phyloP scores from a whole-genome alignment of 2,888 invertebrate genomes.

The Ischnus inquisitorius region DNA sequence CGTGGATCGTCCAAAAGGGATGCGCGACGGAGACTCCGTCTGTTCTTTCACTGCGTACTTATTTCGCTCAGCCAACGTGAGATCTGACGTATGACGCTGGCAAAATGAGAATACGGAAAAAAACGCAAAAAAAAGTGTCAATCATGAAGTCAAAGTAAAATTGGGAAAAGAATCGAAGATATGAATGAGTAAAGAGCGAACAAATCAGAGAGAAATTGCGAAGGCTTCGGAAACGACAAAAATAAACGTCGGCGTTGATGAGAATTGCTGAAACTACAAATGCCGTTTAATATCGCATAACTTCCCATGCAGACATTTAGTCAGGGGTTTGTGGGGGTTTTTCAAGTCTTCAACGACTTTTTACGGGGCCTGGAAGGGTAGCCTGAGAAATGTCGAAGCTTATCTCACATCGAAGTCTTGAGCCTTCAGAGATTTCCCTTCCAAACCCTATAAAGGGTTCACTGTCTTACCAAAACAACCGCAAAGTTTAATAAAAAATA shows the following conservation, averaged over 20 bases:
- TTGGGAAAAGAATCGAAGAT: not conserved
- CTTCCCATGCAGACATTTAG: too few relatives aligned
- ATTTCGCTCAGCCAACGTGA: not conserved
- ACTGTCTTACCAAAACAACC: not conserved
- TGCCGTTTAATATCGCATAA: too few relatives aligned
- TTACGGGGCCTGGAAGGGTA: too few relatives aligned
- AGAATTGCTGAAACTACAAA: too few relatives aligned
- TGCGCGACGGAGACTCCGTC: not conserved
- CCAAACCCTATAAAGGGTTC: too few relatives aligned
- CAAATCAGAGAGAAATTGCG: not conserved
- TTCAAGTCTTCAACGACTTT: too few relatives aligned
- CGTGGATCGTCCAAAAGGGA: slow-evolving; percentile 7
- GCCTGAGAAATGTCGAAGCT: too few relatives aligned
- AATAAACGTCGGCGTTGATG: not conserved
- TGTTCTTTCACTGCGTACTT: slow-evolving; percentile 14
- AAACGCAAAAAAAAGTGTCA: not conserved
- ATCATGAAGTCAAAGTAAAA: not conserved
- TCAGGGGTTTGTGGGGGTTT: too few relatives aligned
- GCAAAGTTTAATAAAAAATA: not conserved
- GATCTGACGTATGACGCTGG: not conserved
- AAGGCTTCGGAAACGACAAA: not conserved
- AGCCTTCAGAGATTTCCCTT: too few relatives aligned
- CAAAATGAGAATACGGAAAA: not conserved
- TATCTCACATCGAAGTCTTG: too few relatives aligned
- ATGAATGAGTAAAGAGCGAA: not conserved